Conservation (phyloP, 1,140 invertebrate species). For the Pteromalus puparum region DNA sequence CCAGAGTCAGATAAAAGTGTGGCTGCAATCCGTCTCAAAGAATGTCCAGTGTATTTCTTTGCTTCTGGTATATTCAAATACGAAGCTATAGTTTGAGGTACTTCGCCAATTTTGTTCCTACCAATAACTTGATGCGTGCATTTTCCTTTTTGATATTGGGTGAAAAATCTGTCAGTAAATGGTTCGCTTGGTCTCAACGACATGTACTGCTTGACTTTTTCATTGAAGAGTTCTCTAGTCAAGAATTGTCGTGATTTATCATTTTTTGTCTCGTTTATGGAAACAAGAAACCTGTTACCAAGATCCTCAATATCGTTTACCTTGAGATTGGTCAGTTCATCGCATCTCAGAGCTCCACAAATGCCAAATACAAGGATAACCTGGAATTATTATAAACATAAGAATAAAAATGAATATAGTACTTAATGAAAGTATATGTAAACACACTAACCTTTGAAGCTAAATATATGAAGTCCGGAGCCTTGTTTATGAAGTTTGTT, state of each 20-base stretch:
- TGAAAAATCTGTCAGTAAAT: conserved; percentile 14
- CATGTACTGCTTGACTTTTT: conserved; percentile 21
- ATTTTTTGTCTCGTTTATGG: conserved; percentile 24
- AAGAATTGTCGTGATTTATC: neutral
- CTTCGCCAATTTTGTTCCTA: conserved; percentile 58
- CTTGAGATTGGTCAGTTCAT: too few relatives aligned
- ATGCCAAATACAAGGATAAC: too few relatives aligned
- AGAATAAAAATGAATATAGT: too few relatives aligned
- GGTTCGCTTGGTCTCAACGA: neutral
- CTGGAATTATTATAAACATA: too few relatives aligned
- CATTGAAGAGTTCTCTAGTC: conserved; percentile 11
- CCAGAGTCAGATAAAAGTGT: conserved; percentile 57
- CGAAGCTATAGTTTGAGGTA: conserved; percentile 58
- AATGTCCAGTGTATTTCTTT: neutral
- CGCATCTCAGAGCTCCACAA: too few relatives aligned
- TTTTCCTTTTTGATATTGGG: conserved; percentile 14
- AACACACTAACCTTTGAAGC: too few relatives aligned
- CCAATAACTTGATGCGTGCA: conserved; percentile 54
- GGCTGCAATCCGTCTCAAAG: conserved; percentile 58
- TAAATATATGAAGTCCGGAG: too few relatives aligned
- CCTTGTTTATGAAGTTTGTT: too few relatives aligned
- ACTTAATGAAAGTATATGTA: too few relatives aligned
- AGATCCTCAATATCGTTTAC: neutral
- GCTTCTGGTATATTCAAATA: conserved; percentile 59
- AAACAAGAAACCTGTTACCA: too few relatives aligned